Conservation (phyloP, 2,113 vertebrate species). For the Sarotherodon lohbergeri region DNA sequence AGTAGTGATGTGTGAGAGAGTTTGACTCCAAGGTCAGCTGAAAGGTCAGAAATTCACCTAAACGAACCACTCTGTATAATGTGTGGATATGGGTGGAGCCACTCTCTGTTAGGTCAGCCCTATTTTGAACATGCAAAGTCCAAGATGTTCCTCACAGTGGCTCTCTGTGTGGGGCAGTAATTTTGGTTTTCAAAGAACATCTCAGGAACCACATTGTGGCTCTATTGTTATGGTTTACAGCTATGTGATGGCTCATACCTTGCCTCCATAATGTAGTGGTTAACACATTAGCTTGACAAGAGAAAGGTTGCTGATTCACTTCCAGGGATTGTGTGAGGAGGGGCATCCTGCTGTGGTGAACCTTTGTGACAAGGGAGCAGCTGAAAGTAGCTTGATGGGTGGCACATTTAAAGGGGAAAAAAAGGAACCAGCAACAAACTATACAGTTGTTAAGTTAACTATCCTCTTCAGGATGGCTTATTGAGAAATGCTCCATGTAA, state of each 20-base stretch:
- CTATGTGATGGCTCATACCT: neutral
- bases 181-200: neutral
- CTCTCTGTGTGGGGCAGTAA: neutral
- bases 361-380: neutral
- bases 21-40: constrained; percentile 6
- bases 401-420: neutral
- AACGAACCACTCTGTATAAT: constrained; percentile 1
- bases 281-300: neutral
- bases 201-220: neutral
- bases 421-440: neutral
- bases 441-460: neutral
- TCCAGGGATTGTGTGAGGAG: neutral
- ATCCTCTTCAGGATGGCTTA: neutral
- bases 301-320: neutral
- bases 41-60: neutral
- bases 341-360: neutral
- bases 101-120: neutral
- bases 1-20: neutral
- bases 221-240: neutral
- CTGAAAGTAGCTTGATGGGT: neutral
- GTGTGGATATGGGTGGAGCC: neutral
- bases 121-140: neutral
- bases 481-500: neutral
- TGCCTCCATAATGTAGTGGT: neutral
- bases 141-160: neutral